Evolutionary conservation across 2,888 invertebrate species (phyloP).

Genomic region (Lumbricus terrestris): DNA sequence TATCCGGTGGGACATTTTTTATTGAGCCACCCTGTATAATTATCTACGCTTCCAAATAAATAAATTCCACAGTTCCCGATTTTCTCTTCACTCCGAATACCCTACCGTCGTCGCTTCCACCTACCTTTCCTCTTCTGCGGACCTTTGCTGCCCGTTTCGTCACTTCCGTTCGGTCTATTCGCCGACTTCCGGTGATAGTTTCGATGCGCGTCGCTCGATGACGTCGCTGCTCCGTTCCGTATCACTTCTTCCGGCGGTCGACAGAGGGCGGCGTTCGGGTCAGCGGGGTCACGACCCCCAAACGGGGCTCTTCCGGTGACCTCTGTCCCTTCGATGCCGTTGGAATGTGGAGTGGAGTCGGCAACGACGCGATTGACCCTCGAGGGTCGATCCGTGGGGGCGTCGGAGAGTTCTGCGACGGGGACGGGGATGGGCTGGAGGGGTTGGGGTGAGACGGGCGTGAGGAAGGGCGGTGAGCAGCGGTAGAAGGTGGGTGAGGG

Average conservation of each 20-base stretch:
- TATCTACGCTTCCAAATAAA: no score
- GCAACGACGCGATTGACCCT: not conserved
- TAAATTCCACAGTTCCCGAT: no score
- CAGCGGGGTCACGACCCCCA: not conserved
- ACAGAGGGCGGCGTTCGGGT: not conserved
- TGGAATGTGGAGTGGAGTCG: not conserved
- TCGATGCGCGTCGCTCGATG: not conserved
- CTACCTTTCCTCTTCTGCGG: not conserved
- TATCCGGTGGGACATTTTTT: no score
- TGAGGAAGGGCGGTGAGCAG: not conserved
- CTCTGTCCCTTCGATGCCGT: not conserved
- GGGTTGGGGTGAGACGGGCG: not conserved
- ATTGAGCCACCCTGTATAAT: no score
- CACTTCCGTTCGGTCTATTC: not conserved
- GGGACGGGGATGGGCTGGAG: not conserved
- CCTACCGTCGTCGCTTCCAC: no score
- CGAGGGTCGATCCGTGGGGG: not conserved
- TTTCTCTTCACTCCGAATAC: no score
- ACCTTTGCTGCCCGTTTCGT: not conserved
- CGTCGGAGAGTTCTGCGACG: not conserved
- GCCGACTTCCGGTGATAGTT: not conserved
- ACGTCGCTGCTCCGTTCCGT: not conserved
- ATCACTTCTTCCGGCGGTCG: slow-evolving; percentile 5
- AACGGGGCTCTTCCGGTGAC: not conserved
- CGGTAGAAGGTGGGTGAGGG: slow-evolving; percentile 11